Evolutionary conservation across 2,888 invertebrate species (phyloP).

Genomic region (Agrenia bidenticulata): DNA sequence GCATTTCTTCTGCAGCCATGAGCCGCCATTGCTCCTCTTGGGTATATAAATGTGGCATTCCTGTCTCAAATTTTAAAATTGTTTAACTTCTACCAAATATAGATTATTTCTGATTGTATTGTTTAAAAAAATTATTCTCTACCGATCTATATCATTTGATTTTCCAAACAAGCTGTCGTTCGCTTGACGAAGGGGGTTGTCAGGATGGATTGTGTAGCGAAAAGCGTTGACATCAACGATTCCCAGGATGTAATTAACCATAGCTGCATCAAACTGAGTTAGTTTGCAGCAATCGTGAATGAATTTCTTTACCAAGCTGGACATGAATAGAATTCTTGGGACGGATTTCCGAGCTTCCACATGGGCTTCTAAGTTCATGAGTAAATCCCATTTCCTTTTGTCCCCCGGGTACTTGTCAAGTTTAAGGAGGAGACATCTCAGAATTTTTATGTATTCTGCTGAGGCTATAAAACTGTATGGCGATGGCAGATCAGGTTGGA

Average conservation of each 20-base stretch:
- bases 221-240: constrained; percentile 45
- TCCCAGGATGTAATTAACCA: constrained; percentile 38
- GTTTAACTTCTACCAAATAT: no score
- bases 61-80: no score
- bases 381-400: constrained; percentile 33
- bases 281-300: constrained; percentile 29
- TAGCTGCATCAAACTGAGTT: constrained; percentile 26
- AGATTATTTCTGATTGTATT: no score
- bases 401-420: constrained; percentile 24
- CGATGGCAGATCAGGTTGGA: constrained; percentile 28
- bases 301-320: constrained; percentile 32
- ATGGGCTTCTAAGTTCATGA: constrained; percentile 38
- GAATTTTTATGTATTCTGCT: constrained; percentile 44
- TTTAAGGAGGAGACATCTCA: constrained; percentile 37
- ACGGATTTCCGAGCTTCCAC: constrained; percentile 29
- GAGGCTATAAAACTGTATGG: constrained; percentile 27
- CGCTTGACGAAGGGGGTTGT: neutral
- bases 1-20: constrained; percentile 42
- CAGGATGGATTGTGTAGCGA: constrained; percentile 33
- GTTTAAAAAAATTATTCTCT: no score
- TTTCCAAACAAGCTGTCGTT: neutral
- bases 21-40: constrained; percentile 38
- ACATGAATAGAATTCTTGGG: constrained; percentile 34
- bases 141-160: constrained; percentile 10
- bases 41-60: constrained; percentile 41